Conservation (phyloP, 2,113 vertebrate genomes). For the Falco punctatus region DNA sequence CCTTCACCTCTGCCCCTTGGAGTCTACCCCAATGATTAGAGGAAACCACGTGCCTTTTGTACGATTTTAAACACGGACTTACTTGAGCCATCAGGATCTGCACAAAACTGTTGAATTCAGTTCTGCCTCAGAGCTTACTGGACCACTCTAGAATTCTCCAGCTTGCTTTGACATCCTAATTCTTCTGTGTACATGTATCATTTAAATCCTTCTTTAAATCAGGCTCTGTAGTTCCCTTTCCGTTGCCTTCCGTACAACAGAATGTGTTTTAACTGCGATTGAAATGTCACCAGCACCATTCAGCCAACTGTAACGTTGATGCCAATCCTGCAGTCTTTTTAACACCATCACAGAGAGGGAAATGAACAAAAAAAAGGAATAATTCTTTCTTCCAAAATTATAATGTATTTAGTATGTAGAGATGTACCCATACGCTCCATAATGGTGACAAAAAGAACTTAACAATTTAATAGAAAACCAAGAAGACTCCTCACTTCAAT, state of each 20-base stretch:
- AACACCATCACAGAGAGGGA: background rate
- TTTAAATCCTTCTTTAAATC: background rate
- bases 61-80: background rate
- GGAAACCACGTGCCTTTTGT: background rate
- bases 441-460: background rate
- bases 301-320: background rate
- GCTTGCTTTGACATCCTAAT: background rate
- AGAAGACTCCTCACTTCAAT: background rate
- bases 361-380: background rate
- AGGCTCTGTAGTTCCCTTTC: background rate
- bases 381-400: background rate
- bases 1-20: background rate
- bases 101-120: background rate
- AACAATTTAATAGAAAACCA: background rate
- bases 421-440: background rate
- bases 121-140: background rate
- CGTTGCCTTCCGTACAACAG: background rate
- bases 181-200: accelerated
- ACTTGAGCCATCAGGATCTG: background rate
- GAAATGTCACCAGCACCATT: background rate
- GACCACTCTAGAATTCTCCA: background rate
- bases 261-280: background rate
- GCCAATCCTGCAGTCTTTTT: background rate
- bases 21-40: background rate
- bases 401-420: background rate